phyloP scores from a whole-genome alignment of 2,888 invertebrate species.

The Pollenia amentaria region DNA sequence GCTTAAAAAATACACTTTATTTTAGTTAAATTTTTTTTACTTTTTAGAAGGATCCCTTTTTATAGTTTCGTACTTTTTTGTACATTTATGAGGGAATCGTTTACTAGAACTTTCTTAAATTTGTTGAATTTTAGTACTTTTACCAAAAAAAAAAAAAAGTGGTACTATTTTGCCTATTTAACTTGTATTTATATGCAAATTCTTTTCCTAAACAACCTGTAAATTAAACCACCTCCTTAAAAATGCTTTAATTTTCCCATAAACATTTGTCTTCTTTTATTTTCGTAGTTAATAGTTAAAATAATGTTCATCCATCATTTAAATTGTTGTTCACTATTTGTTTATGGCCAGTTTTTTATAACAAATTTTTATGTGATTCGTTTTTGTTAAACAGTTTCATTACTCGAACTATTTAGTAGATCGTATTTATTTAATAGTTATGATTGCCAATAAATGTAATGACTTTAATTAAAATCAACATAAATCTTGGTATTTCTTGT shows the following conservation, averaged over 20 bases:
- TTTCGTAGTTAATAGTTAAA: background rate
- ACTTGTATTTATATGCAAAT: background rate
- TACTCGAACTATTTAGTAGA: conserved; percentile 36
- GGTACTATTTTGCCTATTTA: no score
- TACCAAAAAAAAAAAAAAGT: no score
- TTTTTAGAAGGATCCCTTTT: no score
- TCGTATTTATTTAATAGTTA: conserved; percentile 62
- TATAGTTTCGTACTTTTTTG: no score
- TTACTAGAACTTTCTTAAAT: background rate
- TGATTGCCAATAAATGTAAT: conserved; percentile 72
- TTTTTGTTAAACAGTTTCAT: conserved; percentile 60
- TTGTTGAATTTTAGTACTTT: background rate
- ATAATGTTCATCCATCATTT: conserved; percentile 43
- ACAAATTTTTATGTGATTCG: conserved; percentile 24
- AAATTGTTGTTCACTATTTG: conserved; percentile 10
- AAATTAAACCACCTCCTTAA: background rate
- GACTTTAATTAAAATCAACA: conserved; percentile 73
- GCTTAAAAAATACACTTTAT: no score
- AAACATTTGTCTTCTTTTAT: conserved; percentile 20
- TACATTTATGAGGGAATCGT: no score
- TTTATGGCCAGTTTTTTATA: conserved; percentile 1
- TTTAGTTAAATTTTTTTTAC: no score
- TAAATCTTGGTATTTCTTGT: conserved; percentile 62
- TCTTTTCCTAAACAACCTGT: background rate
- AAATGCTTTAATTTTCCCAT: conserved; percentile 9